Evolutionary conservation across 92 coral and sea anemone species (phyloP), one percentile per base, ranked within the genome.

Genomic region (Umimayanthus kanabou): DNA sequence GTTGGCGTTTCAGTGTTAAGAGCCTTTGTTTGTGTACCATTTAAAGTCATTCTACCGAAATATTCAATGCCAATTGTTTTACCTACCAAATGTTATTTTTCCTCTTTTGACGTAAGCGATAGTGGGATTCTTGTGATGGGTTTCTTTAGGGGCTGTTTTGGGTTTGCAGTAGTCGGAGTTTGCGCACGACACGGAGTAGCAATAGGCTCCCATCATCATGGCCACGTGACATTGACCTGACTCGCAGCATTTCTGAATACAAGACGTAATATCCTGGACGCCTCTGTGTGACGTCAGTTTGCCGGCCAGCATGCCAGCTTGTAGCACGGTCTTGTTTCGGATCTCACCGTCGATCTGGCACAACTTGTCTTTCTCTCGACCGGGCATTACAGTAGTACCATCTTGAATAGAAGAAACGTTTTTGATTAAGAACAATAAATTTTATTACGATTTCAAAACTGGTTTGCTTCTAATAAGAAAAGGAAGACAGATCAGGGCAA

Each of bases 261-360:
- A 97, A 57, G 97, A 89, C 67, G 90, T 92, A 55, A 97, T 97
- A 85, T 91, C 91, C 39, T 85, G 89, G 64, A 85, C 91, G 0
- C 91, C 93, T 80, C 93, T 94, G 88, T 95, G 99, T 79, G 87
- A 89, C 16, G 98, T 94, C 45, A 97, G 94, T 79, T 94, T 90
- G 1, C 99, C 99, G 5, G 99, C 96, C 47, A 97, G 79, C 99
- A 97, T 95, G 47, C 99, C 99, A 0, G 98, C 99, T 65, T 90
- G 90, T 18, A 97, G 95, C 20, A 95, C 91, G 9, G 99, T 90
- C 80, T 95, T 93, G 93, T 94, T 92, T 74, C 91, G 90, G 15
- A 97, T 93, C 73, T 94, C 91, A 10, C 99, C 98, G 73, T 97
- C 95, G 66, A 95, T 70, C 23, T 87, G 86, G 42, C 99, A 97